Evolutionary conservation across 2,888 invertebrate genomes (phyloP).

Genomic region (Encarsia formosa): DNA sequence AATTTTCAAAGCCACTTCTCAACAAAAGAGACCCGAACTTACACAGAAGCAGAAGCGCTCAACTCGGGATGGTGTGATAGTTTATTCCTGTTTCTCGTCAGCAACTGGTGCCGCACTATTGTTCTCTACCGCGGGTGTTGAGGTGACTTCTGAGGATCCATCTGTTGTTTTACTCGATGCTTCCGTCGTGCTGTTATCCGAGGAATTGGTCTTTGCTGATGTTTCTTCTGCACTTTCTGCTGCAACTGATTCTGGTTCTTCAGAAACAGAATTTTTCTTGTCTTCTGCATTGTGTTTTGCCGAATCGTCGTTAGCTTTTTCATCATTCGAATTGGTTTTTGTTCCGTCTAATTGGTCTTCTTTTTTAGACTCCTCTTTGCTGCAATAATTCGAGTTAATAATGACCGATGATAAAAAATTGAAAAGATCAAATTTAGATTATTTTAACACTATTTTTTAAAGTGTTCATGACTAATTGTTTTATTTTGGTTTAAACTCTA

Average conservation of each 20-base stretch:
- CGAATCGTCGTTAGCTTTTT: conserved; percentile 41
- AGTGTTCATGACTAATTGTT: too few relatives aligned
- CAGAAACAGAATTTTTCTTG: conserved; percentile 43
- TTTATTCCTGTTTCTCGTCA: conserved; percentile 25
- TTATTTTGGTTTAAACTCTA: too few relatives aligned
- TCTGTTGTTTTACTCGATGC: conserved; percentile 24
- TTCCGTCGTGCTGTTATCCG: conserved; percentile 27
- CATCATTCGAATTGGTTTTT: conserved; percentile 41
- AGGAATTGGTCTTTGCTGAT: conserved; percentile 17
- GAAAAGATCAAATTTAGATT: too few relatives aligned
- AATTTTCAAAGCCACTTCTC: not conserved
- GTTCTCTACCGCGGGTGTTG: conserved; percentile 32
- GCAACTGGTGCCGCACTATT: conserved; percentile 30
- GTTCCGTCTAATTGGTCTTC: conserved; percentile 34
- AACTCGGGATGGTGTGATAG: conserved; percentile 4
- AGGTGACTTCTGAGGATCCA: conserved; percentile 33
- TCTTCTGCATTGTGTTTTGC: conserved; percentile 39
- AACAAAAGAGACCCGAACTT: not conserved
- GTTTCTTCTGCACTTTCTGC: conserved; percentile 45
- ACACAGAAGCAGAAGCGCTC: conserved; percentile 32
- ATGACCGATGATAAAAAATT: not conserved
- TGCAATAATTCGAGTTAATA: too few relatives aligned
- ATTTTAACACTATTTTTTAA: too few relatives aligned
- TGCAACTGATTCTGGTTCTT: conserved; percentile 35
- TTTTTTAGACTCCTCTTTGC: conserved; percentile 23